Evolutionary conservation across 1,140 invertebrate genomes (phyloP), one percentile per base, ranked within the genome.

Genomic region (Aphaenogaster floridana): DNA sequence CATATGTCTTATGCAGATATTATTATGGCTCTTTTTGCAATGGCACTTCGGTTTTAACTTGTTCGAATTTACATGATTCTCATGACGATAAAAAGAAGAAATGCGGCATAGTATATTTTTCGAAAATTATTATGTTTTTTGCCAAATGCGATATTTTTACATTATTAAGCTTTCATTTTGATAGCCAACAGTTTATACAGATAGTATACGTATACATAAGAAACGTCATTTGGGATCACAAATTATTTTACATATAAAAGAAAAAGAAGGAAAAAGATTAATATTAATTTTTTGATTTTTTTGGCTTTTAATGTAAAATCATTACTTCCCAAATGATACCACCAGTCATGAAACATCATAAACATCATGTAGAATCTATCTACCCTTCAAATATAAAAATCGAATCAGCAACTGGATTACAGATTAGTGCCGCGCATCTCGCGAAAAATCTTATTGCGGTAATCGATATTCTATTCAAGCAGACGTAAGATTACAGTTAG

Each of bases 11-110:
- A 88, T 89, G 87, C 87, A 91, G 90, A 92, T 93, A 93, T 93
- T 92, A 89, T 92, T 92, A 93, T 90, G 87, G 54, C 83, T 71
- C 81, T 93, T 93, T 92, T 93, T 93, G 88, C 86, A 83, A 77
- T 79, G 36, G 68, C 69, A 84, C 86, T 91, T 90, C 34, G 57
- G 77, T 72, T 78, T 78, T 64, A 86, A 61, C 81, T 72, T 36
- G 78, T 21, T 57, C 54, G 72, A 36, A 93, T 92, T 92, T 92
- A 87, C 90, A 91, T 92, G 88, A 89, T 69, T 83, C 59, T 13
- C 36, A 13, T 6, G 48, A 34, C 5, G 34, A 78, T 42, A 77
- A 88, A 84, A 85, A 74, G 59, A 21, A 86, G 7, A 76, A 6
- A 78, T 15, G 15, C 28, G 8, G 3, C 17, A 7, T 3, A n/a